Percentiles rank a stretch among this genome's conserved stretches.
Evolutionary conservation across 37 sponge, comb jelly and placozoan genomes (phyloP).

Genomic region (Tethya wilhelma): DNA sequence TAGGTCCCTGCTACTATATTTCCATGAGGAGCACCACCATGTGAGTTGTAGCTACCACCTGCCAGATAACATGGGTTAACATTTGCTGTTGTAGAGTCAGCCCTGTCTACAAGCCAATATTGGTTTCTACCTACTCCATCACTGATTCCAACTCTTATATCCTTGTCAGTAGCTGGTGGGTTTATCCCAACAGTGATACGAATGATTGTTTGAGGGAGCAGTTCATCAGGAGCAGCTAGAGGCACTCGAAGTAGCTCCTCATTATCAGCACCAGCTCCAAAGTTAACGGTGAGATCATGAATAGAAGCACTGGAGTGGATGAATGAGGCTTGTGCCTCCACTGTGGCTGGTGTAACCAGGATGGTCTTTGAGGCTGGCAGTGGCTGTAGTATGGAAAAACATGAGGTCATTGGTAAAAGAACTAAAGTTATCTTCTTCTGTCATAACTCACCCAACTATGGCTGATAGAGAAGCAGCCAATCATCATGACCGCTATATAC

Average conservation of each 20-base stretch:
- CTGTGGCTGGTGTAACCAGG: neutral
- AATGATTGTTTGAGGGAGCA: neutral
- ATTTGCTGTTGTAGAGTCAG: no score
- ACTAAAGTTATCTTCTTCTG: no score
- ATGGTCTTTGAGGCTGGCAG: neutral
- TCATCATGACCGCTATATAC: no score
- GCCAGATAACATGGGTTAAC: neutral
- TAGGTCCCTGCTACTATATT: neutral
- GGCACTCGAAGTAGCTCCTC: constrained; percentile 13
- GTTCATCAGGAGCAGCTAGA: constrained; percentile 15
- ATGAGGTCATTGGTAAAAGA: no score
- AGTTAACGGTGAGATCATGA: neutral
- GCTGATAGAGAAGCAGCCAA: no score
- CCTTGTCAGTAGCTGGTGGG: neutral
- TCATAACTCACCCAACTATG: no score
- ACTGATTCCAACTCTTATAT: constrained; percentile 2
- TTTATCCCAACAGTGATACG: constrained; percentile 10
- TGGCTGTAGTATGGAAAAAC: no score
- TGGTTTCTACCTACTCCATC: constrained; percentile 12
- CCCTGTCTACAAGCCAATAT: neutral
- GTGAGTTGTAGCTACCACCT: neutral
- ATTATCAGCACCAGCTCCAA: neutral
- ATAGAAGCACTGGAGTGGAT: constrained; percentile 30
- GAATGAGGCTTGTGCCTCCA: neutral
- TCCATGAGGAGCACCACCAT: neutral